These are phyloP conservation scores for Vanacampus margaritifer DNA, from an alignment of 2,113 vertebrate species.

Conservation along the genomic window DNA sequence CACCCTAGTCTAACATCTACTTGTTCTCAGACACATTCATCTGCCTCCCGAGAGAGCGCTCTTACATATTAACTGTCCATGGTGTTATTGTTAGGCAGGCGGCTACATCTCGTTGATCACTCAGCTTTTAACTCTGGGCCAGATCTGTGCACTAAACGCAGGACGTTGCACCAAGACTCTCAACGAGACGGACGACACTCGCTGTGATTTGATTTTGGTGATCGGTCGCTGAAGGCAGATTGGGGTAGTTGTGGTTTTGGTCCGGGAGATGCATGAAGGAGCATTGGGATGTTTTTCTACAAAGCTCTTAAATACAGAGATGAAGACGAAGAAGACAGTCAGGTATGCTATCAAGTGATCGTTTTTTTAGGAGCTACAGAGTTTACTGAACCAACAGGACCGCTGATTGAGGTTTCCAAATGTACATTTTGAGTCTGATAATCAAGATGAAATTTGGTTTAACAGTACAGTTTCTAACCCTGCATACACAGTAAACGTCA, in stretches of 20 bases:
- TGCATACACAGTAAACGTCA: neutral
- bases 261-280: conserved; percentile 65
- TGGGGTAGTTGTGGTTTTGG: conserved; percentile 53
- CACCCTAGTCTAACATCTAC: conserved; percentile 60
- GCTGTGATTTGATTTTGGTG: conserved; percentile 25
- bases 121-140: conserved; percentile 61
- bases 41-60: conserved; percentile 48
- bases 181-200: neutral
- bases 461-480: neutral
- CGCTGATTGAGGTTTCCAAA: neutral
- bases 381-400: neutral
- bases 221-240: conserved; percentile 28
- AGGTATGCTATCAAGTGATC: conserved; percentile 57
- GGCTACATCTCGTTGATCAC: conserved; percentile 45
- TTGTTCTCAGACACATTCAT: conserved; percentile 71
- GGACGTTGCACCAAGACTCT: conserved; percentile 17
- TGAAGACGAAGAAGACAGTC: conserved; percentile 63
- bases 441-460: neutral
- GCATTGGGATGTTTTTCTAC: conserved; percentile 73
- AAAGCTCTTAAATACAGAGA: conserved; percentile 73
- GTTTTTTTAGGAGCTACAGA: conserved; percentile 2
- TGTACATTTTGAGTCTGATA: neutral
- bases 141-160: conserved; percentile 31
- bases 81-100: conserved; percentile 42
- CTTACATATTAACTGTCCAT: conserved; percentile 67